Conservation (phyloP, 2,113 vertebrate genomes). For the Hippocampus comes region DNA sequence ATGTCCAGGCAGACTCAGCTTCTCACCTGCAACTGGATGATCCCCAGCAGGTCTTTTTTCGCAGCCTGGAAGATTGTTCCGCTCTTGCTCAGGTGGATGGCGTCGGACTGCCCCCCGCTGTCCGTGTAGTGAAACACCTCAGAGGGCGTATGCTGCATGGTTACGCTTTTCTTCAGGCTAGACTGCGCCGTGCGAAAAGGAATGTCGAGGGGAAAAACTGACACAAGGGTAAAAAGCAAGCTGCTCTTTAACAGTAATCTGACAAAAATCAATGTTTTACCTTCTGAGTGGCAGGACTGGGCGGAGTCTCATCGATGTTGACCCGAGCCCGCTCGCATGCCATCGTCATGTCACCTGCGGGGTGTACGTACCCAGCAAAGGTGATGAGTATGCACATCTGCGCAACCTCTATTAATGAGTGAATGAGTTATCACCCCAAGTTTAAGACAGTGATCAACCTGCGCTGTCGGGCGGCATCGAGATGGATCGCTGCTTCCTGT, state of each 20-base stretch:
- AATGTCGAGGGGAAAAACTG: not conserved
- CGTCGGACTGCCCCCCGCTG: constrained; percentile 59
- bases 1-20: no score
- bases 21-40: constrained; percentile 84
- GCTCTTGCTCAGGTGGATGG: constrained; percentile 64
- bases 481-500: constrained; percentile 69
- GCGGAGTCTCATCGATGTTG: constrained; percentile 65
- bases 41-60: constrained; percentile 83
- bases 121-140: constrained; percentile 79
- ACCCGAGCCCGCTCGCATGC: constrained; percentile 78
- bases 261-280: constrained; percentile 53
- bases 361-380: not conserved
- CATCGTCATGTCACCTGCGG: constrained; percentile 74
- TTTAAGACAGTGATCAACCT: constrained; percentile 58
- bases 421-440: not conserved
- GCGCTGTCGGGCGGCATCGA: constrained; percentile 71
- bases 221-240: not conserved
- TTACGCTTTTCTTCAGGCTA: constrained; percentile 82
- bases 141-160: constrained; percentile 78
- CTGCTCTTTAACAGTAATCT: not conserved
- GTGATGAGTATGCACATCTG: not conserved
- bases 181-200: constrained; percentile 61
- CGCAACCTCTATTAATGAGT: constrained; percentile 12
- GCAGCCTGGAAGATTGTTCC: constrained; percentile 83
- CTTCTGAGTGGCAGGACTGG: constrained; percentile 71